Evolutionary conservation across 2,888 invertebrate genomes (phyloP).

Genomic region (Rhorus exstirpatorius): DNA sequence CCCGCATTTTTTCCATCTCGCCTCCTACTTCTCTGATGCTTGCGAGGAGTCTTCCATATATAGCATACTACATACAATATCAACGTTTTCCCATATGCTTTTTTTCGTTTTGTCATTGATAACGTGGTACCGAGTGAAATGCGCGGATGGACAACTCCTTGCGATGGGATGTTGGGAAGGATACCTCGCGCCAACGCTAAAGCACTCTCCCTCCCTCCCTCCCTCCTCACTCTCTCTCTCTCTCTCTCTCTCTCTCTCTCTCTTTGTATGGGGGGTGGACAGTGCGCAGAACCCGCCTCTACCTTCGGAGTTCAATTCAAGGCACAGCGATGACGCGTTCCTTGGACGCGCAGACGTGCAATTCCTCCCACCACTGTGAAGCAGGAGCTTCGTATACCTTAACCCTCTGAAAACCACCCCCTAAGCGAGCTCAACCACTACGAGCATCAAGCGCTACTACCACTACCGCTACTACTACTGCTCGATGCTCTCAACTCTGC

Average conservation of each 20-base stretch:
- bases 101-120: constrained; percentile 52
- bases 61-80: constrained; percentile 8
- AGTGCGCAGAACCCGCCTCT: constrained; percentile 85
- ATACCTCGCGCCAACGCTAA: constrained; percentile 72
- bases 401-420: constrained; percentile 82
- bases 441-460: constrained; percentile 60
- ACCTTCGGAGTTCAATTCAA: constrained; percentile 80
- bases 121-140: constrained; percentile 60
- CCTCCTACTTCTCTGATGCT: constrained; percentile 30
- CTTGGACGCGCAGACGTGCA: constrained; percentile 68
- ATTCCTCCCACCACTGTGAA: constrained; percentile 54
- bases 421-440: constrained; percentile 63
- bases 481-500: constrained; percentile 50
- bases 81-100: constrained; percentile 44
- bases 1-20: constrained; percentile 53
- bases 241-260: constrained; percentile 45
- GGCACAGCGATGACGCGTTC: constrained; percentile 65
- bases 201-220: constrained; percentile 37
- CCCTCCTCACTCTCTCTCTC: constrained; percentile 32
- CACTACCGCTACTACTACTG: constrained; percentile 41
- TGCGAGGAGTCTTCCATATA: constrained; percentile 34
- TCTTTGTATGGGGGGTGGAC: constrained; percentile 82
- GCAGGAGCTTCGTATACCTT: constrained; percentile 79
- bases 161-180: constrained; percentile 73
- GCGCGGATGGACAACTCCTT: constrained; percentile 66